A percentile compares a stretch with the other conserved stretches of the same genome.
Evolutionary conservation across 92 coral and sea anemone genomes (phyloP).

Genomic region (Phymanthus crucifer): DNA sequence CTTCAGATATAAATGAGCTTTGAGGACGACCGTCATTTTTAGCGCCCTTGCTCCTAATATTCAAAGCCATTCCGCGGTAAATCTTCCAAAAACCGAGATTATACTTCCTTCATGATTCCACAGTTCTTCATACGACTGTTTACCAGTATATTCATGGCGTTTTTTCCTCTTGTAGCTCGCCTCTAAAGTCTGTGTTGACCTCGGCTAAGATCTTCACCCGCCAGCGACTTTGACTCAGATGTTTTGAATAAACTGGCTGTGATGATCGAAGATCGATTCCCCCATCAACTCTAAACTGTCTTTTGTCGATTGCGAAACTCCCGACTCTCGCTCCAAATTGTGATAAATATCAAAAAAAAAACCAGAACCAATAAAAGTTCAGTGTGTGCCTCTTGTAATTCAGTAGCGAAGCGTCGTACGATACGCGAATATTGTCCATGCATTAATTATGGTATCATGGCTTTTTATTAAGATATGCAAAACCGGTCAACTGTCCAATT

Average conservation of each 20-base stretch:
- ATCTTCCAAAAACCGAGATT: not conserved
- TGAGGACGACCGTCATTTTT: not conserved
- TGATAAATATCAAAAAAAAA: not conserved
- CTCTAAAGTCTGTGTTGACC: not conserved
- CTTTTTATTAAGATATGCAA: slow-evolving; percentile 1
- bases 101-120: not conserved
- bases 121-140: not conserved
- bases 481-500: slow-evolving; percentile 12
- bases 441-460: not conserved
- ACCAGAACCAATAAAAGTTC: not conserved
- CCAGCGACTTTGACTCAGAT: not conserved
- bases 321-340: not conserved
- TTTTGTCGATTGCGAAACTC: slow-evolving; percentile 8
- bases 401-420: not conserved
- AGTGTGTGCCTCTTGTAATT: not conserved
- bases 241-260: slow-evolving; percentile 6
- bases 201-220: not conserved
- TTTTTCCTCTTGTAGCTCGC: not conserved
- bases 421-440: not conserved
- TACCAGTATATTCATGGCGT: not conserved
- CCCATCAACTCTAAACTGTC: not conserved
- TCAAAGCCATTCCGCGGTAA: not conserved
- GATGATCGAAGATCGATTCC: not conserved
- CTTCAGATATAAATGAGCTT: not conserved
- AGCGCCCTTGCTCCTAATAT: not conserved